Conservation (phyloP, 2,113 vertebrate genomes). For the Hirundichthys speculiger region DNA sequence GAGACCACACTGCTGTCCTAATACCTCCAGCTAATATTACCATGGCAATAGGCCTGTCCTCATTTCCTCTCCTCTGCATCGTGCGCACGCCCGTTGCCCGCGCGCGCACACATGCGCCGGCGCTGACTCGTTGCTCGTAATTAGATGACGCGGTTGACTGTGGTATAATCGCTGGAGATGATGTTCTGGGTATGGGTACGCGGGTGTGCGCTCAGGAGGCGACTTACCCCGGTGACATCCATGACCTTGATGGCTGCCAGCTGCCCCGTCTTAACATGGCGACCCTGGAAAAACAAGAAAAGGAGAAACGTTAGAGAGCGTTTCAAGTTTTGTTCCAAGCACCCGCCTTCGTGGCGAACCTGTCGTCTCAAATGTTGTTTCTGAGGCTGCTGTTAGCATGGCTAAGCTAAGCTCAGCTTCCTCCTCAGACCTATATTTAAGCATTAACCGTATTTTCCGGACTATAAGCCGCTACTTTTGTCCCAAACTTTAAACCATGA, state of each 20-base stretch:
- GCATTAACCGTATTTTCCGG: no score
- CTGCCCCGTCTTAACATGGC: conserved; percentile 82
- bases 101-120: not conserved
- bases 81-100: not conserved
- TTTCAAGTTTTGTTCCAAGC: no score
- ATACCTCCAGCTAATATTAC: conserved; percentile 66
- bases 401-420: no score
- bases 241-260: conserved; percentile 84
- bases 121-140: conserved; percentile 63
- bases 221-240: conserved; percentile 82
- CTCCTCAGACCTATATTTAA: no score
- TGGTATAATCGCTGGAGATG: conserved; percentile 54
- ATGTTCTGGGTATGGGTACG: conserved; percentile 37
- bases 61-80: conserved; percentile 57
- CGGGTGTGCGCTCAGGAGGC: no score
- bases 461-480: no score
- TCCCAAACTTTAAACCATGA: no score
- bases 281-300: conserved; percentile 66
- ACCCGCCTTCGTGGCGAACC: no score
- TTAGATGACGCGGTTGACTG: conserved; percentile 53
- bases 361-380: no score
- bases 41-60: conserved; percentile 70
- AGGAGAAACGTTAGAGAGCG: not conserved
- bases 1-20: conserved; percentile 63
- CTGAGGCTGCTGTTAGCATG: no score